Base-by-base conservation (phyloP, 2,797 vertebrate genomes). In the Notoglanidium macrostoma region DNA sequence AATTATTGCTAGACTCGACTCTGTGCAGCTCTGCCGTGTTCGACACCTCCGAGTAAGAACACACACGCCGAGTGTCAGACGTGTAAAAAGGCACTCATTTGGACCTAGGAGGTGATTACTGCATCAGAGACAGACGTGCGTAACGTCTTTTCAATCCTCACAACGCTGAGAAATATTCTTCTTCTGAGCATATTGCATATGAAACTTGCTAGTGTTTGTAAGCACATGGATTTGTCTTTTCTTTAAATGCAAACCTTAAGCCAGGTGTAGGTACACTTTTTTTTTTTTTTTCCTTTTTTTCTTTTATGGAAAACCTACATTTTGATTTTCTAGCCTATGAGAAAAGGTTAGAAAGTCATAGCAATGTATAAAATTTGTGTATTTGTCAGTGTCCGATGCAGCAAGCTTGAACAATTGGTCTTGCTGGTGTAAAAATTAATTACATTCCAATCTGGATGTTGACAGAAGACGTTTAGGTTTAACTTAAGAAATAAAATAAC, bases 61-160 rank as follows among this genome's bases (percentile, higher is more conserved):
- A 83, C 67, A 89, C 61, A 79, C 72, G 7, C 6, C 17, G 86
- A 83, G 21, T 57, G 59, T 68, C 77, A 83, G 88, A 89, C 86
- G 46, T 57, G 40, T 83, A 79, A 84, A 85, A 92, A 91, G 91
- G 90, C 90, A 90, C 91, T 89, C 72, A 19, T 86, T 88, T 87
- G 74, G 49, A 84, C 51, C 77, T 35, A 78, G 67, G 88, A 90
- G 80, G 84, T 44, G 70, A 57, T 88, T 83, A 82, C 77, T 86
- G 76, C 83, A 86, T 77, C 85, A 82, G 80, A 85, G 68, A 89
- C 77, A 57, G 84, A 73, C 68, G 1, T 29, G 1, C 0, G 12
- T 29, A 40, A 40, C 40, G 40, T 40, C 40, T 40, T 40, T 40
- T 40, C 40, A 40, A 40, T 57, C 29, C 1, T 80, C 55, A 80